phyloP scores from a whole-genome alignment of 2,888 invertebrate species.

The Molorchus minor region DNA sequence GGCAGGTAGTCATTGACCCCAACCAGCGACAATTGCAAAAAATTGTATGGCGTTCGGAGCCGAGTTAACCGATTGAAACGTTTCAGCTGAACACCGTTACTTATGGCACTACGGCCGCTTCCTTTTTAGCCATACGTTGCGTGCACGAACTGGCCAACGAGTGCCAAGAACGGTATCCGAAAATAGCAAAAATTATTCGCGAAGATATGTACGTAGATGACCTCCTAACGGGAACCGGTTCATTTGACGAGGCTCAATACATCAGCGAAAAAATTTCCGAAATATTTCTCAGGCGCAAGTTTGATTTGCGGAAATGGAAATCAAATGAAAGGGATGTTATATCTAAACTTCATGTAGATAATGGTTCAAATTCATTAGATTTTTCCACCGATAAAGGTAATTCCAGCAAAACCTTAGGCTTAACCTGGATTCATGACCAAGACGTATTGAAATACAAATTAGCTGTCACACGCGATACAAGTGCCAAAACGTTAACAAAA shows the following conservation, averaged over 20 bases:
- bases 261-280: slow-evolving; percentile 17
- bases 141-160: slow-evolving; percentile 20
- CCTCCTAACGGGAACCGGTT: slow-evolving; percentile 24
- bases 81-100: slow-evolving; percentile 29
- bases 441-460: not conserved
- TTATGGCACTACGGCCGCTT: slow-evolving; percentile 26
- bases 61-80: slow-evolving; percentile 23
- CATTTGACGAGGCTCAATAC: slow-evolving; percentile 19
- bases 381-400: not conserved
- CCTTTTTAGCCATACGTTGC: slow-evolving; percentile 28
- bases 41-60: slow-evolving; percentile 25
- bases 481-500: not conserved
- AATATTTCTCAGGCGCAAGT: slow-evolving; percentile 22
- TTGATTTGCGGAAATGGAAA: slow-evolving; percentile 35
- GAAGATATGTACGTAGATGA: slow-evolving; percentile 39
- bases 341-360: not conserved
- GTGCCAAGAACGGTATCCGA: slow-evolving; percentile 10
- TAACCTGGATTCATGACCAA: not conserved
- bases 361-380: not conserved
- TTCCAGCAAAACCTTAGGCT: not conserved
- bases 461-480: not conserved
- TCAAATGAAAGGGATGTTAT: slow-evolving; percentile 24
- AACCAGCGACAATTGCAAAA: slow-evolving; percentile 24
- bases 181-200: slow-evolving; percentile 25
- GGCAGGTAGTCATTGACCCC: slow-evolving; percentile 22